Percentiles rank a stretch among this genome's conserved stretches.
Conservation (phyloP, 2,113 vertebrate species). For the Candoia aspera region DNA sequence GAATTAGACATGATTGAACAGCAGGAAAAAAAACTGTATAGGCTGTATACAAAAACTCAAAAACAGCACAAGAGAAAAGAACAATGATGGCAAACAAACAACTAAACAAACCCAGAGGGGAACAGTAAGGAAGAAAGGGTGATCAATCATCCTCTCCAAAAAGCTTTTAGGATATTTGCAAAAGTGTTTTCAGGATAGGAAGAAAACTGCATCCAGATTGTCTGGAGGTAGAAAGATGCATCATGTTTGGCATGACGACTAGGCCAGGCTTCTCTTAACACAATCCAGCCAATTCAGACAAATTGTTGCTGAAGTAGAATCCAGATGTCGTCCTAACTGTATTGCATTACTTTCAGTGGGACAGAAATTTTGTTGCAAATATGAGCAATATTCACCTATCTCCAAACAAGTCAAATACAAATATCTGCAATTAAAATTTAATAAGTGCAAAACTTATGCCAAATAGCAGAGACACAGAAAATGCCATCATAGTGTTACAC, state of each 20-base stretch:
- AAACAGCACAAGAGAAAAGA: not conserved
- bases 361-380: not conserved
- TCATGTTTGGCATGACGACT: not conserved
- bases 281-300: not conserved
- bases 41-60: not conserved
- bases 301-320: not conserved
- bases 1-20: too few species aligned
- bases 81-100: not conserved
- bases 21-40: too few species aligned
- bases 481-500: too few species aligned
- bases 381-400: not conserved
- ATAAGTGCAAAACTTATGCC: too few species aligned
- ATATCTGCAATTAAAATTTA: not conserved
- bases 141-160: not conserved
- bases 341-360: not conserved
- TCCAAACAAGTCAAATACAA: not conserved
- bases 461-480: too few species aligned
- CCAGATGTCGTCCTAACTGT: not conserved
- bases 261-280: not conserved
- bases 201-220: not conserved
- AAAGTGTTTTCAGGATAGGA: not conserved
- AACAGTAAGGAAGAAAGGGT: not conserved
- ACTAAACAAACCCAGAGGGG: not conserved
- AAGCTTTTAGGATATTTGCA: too few species aligned
- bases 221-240: not conserved